Percentiles rank a stretch among this genome's conserved stretches.
These are phyloP conservation scores for Aricia artaxerxes DNA, from an alignment of 2,888 invertebrate genomes.

Conservation along the genomic window DNA sequence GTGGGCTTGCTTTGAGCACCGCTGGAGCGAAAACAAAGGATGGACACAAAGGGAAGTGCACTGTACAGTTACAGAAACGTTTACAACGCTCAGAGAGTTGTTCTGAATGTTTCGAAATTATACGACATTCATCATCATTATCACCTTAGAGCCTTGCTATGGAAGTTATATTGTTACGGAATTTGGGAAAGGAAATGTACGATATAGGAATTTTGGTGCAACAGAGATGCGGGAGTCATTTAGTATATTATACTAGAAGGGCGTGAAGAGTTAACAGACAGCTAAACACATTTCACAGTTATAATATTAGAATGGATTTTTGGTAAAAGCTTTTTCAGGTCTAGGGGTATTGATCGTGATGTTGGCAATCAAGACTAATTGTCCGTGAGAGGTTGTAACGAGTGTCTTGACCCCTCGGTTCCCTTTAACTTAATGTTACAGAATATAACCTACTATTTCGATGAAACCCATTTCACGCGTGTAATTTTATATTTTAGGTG, in stretches of 20 bases:
- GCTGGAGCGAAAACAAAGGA: neutral
- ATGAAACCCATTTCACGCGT: neutral
- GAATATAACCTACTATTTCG: neutral
- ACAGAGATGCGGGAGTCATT: too few relatives aligned
- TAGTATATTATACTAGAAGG: too few relatives aligned
- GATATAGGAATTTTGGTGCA: too few relatives aligned
- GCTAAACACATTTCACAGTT: neutral
- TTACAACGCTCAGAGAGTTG: neutral
- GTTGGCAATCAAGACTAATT: neutral
- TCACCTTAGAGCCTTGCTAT: too few relatives aligned
- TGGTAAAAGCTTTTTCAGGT: neutral
- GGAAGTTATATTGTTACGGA: too few relatives aligned
- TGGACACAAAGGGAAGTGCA: neutral
- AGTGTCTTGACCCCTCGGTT: neutral
- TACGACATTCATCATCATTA: too few relatives aligned
- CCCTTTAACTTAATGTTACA: neutral
- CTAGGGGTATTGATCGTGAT: neutral
- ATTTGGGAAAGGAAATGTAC: too few relatives aligned
- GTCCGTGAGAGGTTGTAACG: neutral
- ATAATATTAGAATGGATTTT: neutral
- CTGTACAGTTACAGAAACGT: neutral
- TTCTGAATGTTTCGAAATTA: neutral
- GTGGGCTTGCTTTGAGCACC: neutral
- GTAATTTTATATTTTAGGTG: neutral
- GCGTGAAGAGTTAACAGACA: too few relatives aligned